These are phyloP conservation scores for Morinoia aosen DNA, from an alignment of 2,888 invertebrate species.

Conservation along the genomic window DNA sequence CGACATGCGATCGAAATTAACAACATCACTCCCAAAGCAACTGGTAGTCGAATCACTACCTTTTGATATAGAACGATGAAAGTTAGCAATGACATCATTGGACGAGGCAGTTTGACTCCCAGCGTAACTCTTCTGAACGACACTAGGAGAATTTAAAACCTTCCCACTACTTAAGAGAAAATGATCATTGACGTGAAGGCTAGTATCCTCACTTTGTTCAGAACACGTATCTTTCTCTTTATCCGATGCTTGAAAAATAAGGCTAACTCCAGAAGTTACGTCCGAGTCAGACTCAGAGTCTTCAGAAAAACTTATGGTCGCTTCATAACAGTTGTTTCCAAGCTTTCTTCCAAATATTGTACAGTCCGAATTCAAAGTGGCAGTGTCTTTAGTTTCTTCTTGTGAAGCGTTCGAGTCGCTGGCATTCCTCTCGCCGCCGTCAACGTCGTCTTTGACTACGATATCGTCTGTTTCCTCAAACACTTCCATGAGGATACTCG, in stretches of 20 bases:
- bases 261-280: not conserved
- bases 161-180: not conserved
- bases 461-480: slow-evolving; percentile 7
- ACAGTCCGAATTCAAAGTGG: not conserved
- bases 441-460: not conserved
- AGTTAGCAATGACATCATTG: not conserved
- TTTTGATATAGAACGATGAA: slow-evolving; percentile 44
- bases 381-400: not conserved
- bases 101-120: not conserved
- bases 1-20: slow-evolving; percentile 33
- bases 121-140: not conserved
- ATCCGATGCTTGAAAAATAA: slow-evolving; percentile 14
- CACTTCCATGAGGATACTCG: slow-evolving; percentile 32
- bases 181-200: not conserved
- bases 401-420: not conserved
- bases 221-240: not conserved
- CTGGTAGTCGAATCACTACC: slow-evolving; percentile 41
- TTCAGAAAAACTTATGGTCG: not conserved
- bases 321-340: slow-evolving; percentile 10
- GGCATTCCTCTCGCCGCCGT: not conserved
- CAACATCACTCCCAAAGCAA: slow-evolving; percentile 45
- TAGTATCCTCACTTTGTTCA: not conserved
- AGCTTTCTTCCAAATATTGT: not conserved
- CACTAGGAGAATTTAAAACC: not conserved
- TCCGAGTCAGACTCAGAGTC: not conserved